phyloP scores from a whole-genome alignment of 2,888 invertebrate species.

The Pecten maximus region DNA sequence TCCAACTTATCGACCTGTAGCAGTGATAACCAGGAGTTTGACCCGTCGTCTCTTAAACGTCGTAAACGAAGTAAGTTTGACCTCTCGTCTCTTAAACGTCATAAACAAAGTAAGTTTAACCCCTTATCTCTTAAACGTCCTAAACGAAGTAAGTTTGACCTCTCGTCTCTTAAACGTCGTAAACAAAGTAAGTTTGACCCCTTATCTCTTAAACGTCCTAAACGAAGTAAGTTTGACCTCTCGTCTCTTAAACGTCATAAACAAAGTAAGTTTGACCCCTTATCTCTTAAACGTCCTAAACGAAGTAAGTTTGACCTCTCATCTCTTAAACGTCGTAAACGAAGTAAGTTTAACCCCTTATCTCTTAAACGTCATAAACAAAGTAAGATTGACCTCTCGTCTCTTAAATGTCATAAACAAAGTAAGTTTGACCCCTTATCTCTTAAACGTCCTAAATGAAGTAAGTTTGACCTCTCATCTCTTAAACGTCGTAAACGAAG shows the following conservation, averaged over 20 bases:
- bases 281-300: conserved; percentile 13
- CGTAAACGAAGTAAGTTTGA: conserved; percentile 33
- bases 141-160: conserved; percentile 30
- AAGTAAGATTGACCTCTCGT: too few relatives aligned
- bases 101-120: too few relatives aligned
- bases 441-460: too few relatives aligned
- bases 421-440: too few relatives aligned
- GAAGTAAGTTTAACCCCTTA: too few relatives aligned
- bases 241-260: too few relatives aligned
- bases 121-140: not conserved
- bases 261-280: conserved; percentile 36
- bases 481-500: too few relatives aligned
- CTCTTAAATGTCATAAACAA: too few relatives aligned
- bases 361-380: too few relatives aligned
- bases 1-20: conserved; percentile 61
- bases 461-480: too few relatives aligned
- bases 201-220: conserved; percentile 1
- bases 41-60: conserved; percentile 7
- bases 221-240: conserved; percentile 27
- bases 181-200: conserved; percentile 36
- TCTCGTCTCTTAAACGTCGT: too few relatives aligned
- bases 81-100: not conserved
- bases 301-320: not conserved
- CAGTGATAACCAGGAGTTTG: conserved; percentile 50
- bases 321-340: too few relatives aligned